Conservation (phyloP, 2,797 vertebrate species). For the Chelonia mydas region DNA sequence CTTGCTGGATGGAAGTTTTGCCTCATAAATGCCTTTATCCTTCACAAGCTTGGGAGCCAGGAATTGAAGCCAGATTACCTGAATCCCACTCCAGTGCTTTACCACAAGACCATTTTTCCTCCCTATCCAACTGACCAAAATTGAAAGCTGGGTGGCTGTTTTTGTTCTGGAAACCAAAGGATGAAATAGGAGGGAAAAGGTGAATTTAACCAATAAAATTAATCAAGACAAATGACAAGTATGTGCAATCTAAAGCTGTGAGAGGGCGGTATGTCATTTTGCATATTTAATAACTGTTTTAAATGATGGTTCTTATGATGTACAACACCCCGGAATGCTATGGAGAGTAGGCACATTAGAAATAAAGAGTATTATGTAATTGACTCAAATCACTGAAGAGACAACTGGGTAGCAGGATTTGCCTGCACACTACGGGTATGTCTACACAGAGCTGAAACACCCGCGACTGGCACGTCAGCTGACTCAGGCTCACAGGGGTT, state of each 20-base stretch:
- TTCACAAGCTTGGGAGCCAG: background rate
- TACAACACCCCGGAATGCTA: background rate
- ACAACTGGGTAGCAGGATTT: background rate
- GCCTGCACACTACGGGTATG: background rate
- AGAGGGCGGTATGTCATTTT: background rate
- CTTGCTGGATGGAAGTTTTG: slow-evolving; percentile 25
- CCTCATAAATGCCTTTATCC: background rate
- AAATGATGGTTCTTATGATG: background rate
- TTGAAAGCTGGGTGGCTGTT: background rate
- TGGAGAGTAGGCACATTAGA: background rate
- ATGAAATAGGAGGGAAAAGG: background rate
- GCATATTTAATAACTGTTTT: background rate
- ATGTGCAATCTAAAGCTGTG: background rate
- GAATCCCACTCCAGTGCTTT: background rate
- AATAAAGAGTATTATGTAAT: background rate
- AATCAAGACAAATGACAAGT: rapidly evolving
- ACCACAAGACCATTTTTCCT: rapidly evolving
- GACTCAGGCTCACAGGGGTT: background rate
- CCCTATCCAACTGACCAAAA: background rate
- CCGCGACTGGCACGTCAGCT: background rate
- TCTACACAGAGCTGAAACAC: background rate
- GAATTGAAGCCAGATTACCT: background rate
- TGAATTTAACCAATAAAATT: background rate
- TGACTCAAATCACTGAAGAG: background rate
- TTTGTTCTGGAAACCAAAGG: background rate